phyloP scores from a whole-genome alignment of 2,797 vertebrate species.

The Garrulus glandarius region DNA sequence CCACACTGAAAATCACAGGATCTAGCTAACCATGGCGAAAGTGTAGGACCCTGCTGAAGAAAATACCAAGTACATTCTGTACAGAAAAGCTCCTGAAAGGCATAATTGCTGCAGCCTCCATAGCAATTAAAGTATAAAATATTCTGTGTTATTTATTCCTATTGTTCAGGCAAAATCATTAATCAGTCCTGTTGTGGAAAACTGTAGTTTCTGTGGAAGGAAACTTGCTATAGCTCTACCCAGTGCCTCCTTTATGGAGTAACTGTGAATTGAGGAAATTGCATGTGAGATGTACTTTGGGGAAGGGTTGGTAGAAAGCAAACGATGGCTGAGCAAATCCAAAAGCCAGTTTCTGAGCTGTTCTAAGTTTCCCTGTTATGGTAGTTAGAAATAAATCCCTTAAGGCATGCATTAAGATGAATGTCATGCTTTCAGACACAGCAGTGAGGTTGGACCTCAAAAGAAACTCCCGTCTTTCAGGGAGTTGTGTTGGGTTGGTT shows the following conservation, averaged over 20 bases:
- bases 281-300: background rate
- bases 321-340: background rate
- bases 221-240: background rate
- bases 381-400: background rate
- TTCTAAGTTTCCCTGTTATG: background rate
- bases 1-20: background rate
- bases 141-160: background rate
- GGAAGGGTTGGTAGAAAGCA: background rate
- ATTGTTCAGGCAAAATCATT: background rate
- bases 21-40: background rate
- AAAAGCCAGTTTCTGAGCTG: background rate
- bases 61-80: background rate
- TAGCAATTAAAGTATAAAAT: background rate
- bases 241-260: background rate
- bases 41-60: background rate
- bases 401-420: background rate
- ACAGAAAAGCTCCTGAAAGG: background rate
- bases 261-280: background rate
- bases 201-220: background rate
- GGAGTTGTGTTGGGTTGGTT: background rate
- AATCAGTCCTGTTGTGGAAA: background rate
- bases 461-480: background rate
- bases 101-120: background rate
- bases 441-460: background rate
- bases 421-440: accelerated